phyloP scores from a whole-genome alignment of 1,140 invertebrate species.

The Mizuhopecten yessoensis region DNA sequence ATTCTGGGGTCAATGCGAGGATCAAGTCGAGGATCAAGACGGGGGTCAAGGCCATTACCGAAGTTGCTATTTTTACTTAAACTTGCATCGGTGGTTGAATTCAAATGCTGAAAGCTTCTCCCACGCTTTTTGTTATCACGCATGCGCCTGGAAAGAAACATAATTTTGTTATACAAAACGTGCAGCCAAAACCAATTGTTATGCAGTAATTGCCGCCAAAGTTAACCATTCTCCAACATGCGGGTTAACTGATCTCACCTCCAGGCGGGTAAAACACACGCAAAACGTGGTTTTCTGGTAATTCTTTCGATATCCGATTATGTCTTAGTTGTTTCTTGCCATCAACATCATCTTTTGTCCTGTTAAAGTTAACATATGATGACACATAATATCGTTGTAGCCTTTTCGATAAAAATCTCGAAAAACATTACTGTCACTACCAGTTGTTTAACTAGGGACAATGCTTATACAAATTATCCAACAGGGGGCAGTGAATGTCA shows the following conservation, averaged over 20 bases:
- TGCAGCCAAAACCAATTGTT: background rate
- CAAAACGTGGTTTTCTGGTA: background rate
- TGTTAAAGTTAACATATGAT: background rate
- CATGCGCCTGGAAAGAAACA: constrained; percentile 48
- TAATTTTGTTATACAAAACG: background rate
- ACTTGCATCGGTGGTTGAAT: constrained; percentile 53
- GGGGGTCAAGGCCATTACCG: constrained; percentile 56
- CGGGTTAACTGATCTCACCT: constrained; percentile 15
- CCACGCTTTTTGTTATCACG: constrained; percentile 49
- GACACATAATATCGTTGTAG: background rate
- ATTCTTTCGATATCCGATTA: constrained; percentile 23
- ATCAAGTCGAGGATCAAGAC: constrained; percentile 32
- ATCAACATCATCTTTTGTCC: background rate
- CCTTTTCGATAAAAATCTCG: no score
- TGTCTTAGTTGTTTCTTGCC: background rate
- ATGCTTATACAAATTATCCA: no score
- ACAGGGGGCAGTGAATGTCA: no score
- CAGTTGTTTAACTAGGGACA: no score
- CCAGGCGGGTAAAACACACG: background rate
- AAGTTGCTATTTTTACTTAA: constrained; percentile 56
- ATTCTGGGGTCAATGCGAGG: constrained; percentile 52
- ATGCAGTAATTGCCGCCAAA: background rate
- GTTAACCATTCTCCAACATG: background rate
- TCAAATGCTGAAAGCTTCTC: constrained; percentile 50
- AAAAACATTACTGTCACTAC: no score